Conservation (phyloP, 2,888 invertebrate species). For the Ophioninae sp. region DNA sequence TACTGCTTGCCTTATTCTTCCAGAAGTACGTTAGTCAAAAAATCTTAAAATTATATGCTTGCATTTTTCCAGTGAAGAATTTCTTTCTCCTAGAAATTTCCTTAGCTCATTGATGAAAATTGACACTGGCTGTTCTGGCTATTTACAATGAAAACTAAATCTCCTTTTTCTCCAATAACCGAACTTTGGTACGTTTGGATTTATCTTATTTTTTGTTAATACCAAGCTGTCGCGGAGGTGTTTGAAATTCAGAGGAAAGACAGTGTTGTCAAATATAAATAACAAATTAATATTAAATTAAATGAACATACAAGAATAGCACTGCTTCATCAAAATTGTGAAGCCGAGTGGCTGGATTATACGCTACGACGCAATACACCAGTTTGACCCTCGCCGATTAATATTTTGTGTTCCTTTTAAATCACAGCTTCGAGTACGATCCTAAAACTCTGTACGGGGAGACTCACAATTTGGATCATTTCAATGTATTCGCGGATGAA, state of each 20-base stretch:
- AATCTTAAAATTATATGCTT: not conserved
- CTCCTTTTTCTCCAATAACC: too few relatives aligned
- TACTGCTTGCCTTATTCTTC: constrained; percentile 83
- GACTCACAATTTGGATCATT: constrained; percentile 82
- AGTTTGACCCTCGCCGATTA: not conserved
- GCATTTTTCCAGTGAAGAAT: too few relatives aligned
- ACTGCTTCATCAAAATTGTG: not conserved
- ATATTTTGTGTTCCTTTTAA: not conserved
- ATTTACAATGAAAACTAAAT: too few relatives aligned
- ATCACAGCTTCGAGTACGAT: constrained; percentile 83
- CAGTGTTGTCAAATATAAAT: not conserved
- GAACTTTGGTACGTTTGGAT: too few relatives aligned
- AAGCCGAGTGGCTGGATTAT: not conserved
- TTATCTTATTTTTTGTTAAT: not conserved
- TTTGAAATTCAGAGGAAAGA: not conserved
- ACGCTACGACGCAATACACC: not conserved
- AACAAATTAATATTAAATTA: too few relatives aligned
- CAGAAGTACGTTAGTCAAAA: constrained; percentile 81
- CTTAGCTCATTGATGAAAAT: too few relatives aligned
- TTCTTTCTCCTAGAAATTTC: too few relatives aligned
- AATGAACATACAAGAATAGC: too few relatives aligned
- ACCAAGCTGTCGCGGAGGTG: not conserved
- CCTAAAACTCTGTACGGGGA: constrained; percentile 83
- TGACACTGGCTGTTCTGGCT: too few relatives aligned
- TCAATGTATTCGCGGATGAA: constrained; percentile 82